These are phyloP conservation scores for Allygus modestus DNA, from an alignment of 2,888 invertebrate species.

Conservation along the genomic window DNA sequence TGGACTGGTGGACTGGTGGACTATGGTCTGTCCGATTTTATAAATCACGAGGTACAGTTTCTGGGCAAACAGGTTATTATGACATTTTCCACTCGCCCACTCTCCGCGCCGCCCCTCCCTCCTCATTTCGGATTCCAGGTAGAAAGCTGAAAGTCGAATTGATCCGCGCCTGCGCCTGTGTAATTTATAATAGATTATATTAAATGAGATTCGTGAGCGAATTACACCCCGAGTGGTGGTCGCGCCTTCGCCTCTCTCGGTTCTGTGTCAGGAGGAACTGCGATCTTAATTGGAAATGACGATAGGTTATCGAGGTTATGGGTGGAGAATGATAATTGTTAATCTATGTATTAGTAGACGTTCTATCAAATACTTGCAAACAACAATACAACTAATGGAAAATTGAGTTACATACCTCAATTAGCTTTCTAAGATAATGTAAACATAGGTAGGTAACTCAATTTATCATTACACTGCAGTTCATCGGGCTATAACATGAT, in stretches of 20 bases:
- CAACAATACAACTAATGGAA: no score
- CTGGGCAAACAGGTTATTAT: slow-evolving; percentile 52
- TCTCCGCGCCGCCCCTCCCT: slow-evolving; percentile 6
- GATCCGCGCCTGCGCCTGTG: slow-evolving; percentile 31
- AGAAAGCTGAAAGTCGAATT: slow-evolving; percentile 46
- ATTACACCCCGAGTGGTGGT: slow-evolving; percentile 10
- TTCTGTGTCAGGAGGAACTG: no score
- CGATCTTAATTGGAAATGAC: no score
- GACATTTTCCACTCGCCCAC: slow-evolving; percentile 47
- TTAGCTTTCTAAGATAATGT: no score
- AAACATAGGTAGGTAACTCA: no score
- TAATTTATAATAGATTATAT: slow-evolving; percentile 45
- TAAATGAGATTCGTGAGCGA: slow-evolving; percentile 32
- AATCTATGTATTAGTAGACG: no score
- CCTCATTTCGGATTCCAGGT: slow-evolving; percentile 32
- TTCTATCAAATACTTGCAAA: no score
- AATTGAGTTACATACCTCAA: no score
- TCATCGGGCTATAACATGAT: no score
- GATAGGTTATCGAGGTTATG: no score
- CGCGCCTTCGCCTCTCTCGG: slow-evolving; percentile 2
- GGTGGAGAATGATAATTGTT: no score
- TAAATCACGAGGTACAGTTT: slow-evolving; percentile 28
- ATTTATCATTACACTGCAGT: no score
- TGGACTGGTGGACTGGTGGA: background rate
- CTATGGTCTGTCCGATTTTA: slow-evolving; percentile 33